Evolutionary conservation across 2,113 vertebrate genomes (phyloP).

Genomic region (Etia nguti): DNA sequence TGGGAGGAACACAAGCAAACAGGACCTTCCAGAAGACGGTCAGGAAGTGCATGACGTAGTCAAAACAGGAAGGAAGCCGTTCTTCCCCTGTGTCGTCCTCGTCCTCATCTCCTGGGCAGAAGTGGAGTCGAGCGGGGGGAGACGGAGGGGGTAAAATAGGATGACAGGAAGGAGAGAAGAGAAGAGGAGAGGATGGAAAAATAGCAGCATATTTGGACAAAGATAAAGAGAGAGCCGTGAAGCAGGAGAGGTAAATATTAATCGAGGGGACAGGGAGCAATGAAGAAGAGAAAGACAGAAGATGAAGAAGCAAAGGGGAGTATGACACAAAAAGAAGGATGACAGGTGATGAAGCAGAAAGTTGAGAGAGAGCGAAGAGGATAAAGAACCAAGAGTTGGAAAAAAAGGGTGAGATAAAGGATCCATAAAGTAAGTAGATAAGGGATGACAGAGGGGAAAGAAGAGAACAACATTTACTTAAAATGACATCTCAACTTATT

Average conservation of each 20-base stretch:
- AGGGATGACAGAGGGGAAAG: not conserved
- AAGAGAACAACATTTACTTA: slow-evolving; percentile 24
- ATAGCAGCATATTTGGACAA: not conserved
- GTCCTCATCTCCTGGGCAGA: slow-evolving; percentile 83
- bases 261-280: not conserved
- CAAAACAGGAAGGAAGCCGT: slow-evolving; percentile 93
- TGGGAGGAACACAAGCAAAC: slow-evolving; percentile 96
- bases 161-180: not conserved
- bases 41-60: slow-evolving; percentile 99
- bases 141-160: not conserved
- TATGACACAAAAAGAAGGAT: not conserved
- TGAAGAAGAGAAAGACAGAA: not conserved
- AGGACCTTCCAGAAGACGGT: slow-evolving; percentile 99
- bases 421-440: slow-evolving; percentile 8
- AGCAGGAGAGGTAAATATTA: not conserved
- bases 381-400: not conserved
- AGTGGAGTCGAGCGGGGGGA: not conserved
- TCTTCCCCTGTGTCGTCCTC: slow-evolving; percentile 95
- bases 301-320: not conserved
- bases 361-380: not conserved
- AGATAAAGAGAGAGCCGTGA: not conserved
- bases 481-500: slow-evolving; percentile 10
- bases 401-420: not conserved
- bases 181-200: not conserved
- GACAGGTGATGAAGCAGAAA: not conserved